Evolutionary conservation across 2,888 invertebrate genomes (phyloP).

Genomic region (Limnephilus lunatus): DNA sequence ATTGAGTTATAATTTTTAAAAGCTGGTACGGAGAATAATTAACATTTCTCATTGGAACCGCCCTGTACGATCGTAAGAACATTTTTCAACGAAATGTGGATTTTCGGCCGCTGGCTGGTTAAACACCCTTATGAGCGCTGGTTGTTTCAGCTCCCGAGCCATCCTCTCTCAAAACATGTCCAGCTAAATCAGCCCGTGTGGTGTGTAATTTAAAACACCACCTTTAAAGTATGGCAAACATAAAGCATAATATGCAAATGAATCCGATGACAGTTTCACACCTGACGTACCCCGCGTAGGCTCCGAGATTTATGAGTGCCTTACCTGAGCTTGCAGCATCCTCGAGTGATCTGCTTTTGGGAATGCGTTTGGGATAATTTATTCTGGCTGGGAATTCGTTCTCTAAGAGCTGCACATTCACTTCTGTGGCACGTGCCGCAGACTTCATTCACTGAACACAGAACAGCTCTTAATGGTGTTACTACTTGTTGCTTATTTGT

Average conservation of each 20-base stretch:
- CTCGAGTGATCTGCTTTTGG: slow-evolving; percentile 9
- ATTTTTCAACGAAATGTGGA: no score
- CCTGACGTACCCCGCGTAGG: slow-evolving; percentile 9
- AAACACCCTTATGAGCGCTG: neutral
- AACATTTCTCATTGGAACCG: no score
- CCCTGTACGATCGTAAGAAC: no score
- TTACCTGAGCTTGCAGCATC: neutral
- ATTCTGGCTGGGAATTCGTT: slow-evolving; percentile 46
- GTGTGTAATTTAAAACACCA: neutral
- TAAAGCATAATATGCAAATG: neutral
- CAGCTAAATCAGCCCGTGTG: neutral
- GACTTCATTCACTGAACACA: slow-evolving; percentile 17
- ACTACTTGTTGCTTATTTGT: slow-evolving; percentile 30
- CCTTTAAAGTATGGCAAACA: neutral
- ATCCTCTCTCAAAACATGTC: neutral
- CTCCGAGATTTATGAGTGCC: neutral
- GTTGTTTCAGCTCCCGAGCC: neutral
- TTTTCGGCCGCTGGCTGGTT: no score
- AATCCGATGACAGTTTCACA: slow-evolving; percentile 14
- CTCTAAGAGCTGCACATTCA: slow-evolving; percentile 42
- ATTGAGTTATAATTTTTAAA: no score
- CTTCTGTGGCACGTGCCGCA: slow-evolving; percentile 40
- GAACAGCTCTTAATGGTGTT: neutral
- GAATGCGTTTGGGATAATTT: slow-evolving; percentile 52
- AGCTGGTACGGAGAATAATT: no score